Conservation (phyloP, 2,797 vertebrate genomes). For the Emys orbicularis region DNA sequence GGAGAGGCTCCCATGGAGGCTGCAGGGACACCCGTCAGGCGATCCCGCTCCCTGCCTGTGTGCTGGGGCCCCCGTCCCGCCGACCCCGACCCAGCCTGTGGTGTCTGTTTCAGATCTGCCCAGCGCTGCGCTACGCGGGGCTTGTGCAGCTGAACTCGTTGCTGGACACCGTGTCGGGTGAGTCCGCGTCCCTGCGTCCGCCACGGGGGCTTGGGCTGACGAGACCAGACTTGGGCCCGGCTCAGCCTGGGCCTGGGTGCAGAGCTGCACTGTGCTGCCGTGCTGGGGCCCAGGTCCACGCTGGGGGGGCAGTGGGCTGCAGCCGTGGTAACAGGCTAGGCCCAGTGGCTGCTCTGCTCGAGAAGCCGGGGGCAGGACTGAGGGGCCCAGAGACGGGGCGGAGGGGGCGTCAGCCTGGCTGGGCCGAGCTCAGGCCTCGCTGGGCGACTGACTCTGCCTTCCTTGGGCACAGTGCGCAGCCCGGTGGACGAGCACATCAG, state of each 20-base stretch:
- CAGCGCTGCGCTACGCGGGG: conserved; percentile 88
- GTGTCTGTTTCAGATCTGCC: conserved; percentile 89
- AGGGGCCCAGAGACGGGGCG: accelerated
- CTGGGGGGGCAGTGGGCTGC: too few relatives aligned
- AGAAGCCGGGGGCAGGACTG: not conserved
- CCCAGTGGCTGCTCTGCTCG: too few relatives aligned
- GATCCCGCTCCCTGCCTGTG: too few relatives aligned
- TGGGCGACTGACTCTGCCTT: not conserved
- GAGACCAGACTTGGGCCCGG: not conserved
- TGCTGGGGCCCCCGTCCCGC: not conserved
- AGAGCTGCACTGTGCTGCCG: not conserved
- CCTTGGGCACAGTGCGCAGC: conserved; percentile 81
- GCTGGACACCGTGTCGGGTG: conserved; percentile 91
- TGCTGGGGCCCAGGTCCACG: too few relatives aligned
- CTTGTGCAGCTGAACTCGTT: conserved; percentile 90
- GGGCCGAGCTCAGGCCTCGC: not conserved
- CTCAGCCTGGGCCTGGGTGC: accelerated
- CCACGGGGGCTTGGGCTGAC: not conserved
- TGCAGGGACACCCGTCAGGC: too few relatives aligned
- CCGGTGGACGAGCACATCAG: conserved; percentile 89
- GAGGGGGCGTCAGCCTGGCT: not conserved
- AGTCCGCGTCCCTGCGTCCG: conserved; percentile 11
- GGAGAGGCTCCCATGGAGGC: not conserved
- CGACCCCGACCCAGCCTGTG: not conserved
- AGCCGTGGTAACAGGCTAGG: too few relatives aligned